phyloP scores from a whole-genome alignment of 2,797 vertebrate species.

The Spinus pinus region DNA sequence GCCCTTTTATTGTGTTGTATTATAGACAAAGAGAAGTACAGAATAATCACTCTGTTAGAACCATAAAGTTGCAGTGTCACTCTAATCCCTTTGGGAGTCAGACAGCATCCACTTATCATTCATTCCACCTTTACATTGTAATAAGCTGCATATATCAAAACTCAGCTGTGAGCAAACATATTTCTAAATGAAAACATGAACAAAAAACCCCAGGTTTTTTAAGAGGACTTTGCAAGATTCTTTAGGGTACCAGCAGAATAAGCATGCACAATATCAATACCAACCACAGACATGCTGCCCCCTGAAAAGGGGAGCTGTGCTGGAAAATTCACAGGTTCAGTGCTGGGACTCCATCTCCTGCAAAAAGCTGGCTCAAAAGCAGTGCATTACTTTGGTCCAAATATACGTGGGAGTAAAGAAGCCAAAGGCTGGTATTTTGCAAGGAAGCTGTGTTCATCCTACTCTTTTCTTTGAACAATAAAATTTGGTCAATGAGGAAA shows the following conservation, averaged over 20 bases:
- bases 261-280: background rate
- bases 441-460: background rate
- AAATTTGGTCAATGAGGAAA: background rate
- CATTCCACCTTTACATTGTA: background rate
- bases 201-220: background rate
- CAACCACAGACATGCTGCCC: background rate
- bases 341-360: background rate
- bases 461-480: background rate
- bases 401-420: background rate
- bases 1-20: constrained; percentile 47
- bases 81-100: constrained; percentile 7
- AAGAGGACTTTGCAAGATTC: background rate
- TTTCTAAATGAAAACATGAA: background rate
- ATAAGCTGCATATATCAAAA: background rate
- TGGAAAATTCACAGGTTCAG: background rate
- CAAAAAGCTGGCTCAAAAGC: background rate
- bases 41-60: background rate
- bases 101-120: constrained; percentile 1
- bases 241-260: background rate
- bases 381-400: background rate
- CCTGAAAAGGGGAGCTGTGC: background rate
- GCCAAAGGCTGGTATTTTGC: background rate
- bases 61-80: constrained; percentile 7
- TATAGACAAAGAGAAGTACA: background rate
- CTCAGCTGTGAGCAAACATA: background rate